Base-by-base conservation (phyloP, 1,140 invertebrate genomes). In the Brachionus paranguensis region DNA sequence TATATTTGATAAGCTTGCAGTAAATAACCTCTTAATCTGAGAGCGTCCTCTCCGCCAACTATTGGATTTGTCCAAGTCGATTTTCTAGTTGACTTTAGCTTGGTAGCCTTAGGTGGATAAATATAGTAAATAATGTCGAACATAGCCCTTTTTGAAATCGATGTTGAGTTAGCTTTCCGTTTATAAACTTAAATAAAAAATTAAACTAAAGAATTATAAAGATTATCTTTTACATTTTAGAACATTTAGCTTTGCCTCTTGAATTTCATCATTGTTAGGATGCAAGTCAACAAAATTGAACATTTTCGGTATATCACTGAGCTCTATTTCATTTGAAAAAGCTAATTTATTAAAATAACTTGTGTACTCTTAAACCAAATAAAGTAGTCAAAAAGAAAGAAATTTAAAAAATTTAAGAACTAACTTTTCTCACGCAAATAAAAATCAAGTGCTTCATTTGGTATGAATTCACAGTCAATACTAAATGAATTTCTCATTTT, bases 31-130 rank as follows among this genome's bases (percentile, higher is more conserved):
- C 88, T 85, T 3, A 89, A 78, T 85, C 88, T 88, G 33, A 85
- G 85, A 1, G 88, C 89, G 65, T 89, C 89, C 70, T 88, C 85
- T 6, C 89, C 89, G 85, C 88, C 87, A 29, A 89, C 88, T 55
- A 89, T 88, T 7, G 89, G 89, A 64, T 87, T 88, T 84, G 89
- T 86, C 89, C 89, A 89, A 2, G 88, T 89, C 5, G 88, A 89
- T 81, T 86, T 86, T 29, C 89, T 85, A 1, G 85, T 86, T 29
- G 86, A 85, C 0, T 84, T 53, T 6, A 89, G 84, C 6, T 87
- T 87, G 0, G 87, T 86, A 11, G 86, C 88, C 60, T 78, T 84
- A 0, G 89, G 88, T 29, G 86, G 86, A 84, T 88, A 89, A 68
- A 89, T 87, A 60, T 89, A 87, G 76, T 88, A 89, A 17, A 88